phyloP scores from a whole-genome alignment of 1,140 invertebrate genomes.

The Heliconius melpomene region DNA sequence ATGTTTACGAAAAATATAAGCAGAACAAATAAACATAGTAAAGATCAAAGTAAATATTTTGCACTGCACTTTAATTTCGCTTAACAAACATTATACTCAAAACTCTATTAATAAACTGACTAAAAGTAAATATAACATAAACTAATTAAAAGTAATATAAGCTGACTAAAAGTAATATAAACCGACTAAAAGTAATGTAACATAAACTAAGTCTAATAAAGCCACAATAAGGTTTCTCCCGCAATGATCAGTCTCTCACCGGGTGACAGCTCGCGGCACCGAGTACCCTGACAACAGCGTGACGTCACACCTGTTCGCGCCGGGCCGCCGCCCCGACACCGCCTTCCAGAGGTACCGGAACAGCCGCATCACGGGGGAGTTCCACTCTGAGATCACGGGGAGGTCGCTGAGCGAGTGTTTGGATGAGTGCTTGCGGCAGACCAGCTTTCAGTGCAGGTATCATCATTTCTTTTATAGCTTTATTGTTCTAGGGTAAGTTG shows the following conservation, averaged over 20 bases:
- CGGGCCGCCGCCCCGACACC: constrained; percentile 90
- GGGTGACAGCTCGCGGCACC: constrained; percentile 85
- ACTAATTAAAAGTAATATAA: neutral
- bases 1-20: neutral
- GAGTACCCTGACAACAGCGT: constrained; percentile 92
- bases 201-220: constrained; percentile 44
- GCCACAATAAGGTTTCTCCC: constrained; percentile 72
- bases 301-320: constrained; percentile 90
- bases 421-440: constrained; percentile 93
- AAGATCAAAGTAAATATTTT: neutral
- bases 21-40: neutral
- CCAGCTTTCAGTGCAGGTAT: constrained; percentile 91
- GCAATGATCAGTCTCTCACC: constrained; percentile 79
- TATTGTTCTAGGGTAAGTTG: no score
- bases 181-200: neutral
- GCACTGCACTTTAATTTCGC: neutral
- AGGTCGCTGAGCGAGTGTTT: constrained; percentile 92
- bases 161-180: neutral
- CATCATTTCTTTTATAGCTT: neutral
- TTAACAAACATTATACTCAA: neutral
- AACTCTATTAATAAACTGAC: neutral
- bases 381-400: constrained; percentile 93
- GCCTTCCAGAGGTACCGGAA: constrained; percentile 94
- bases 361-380: constrained; percentile 90
- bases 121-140: neutral